These are phyloP conservation scores for Coendou prehensilis DNA, from an alignment of 2,797 vertebrate genomes.

Conservation along the genomic window DNA sequence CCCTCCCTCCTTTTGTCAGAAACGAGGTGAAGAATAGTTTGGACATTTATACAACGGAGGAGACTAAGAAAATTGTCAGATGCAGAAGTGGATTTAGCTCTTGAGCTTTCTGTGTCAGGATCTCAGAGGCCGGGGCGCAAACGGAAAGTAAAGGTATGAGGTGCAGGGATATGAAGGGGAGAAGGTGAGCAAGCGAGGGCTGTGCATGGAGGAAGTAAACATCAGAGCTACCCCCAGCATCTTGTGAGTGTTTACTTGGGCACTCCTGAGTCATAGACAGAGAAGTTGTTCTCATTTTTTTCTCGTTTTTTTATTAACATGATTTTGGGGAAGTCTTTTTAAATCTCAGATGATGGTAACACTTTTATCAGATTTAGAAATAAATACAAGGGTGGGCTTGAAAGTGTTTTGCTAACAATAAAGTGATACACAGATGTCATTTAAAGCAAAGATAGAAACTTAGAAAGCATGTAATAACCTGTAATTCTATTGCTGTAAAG, in stretches of 20 bases:
- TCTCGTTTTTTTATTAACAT: conserved; percentile 18
- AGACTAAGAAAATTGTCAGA: conserved; percentile 32
- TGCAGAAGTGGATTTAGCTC: background rate
- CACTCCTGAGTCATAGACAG: background rate
- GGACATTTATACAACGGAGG: conserved; percentile 22
- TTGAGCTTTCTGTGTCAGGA: background rate
- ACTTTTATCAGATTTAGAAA: background rate
- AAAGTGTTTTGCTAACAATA: conserved; percentile 1
- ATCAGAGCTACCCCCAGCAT: background rate
- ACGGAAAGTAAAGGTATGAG: background rate
- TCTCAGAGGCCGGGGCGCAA: background rate
- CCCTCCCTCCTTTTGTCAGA: background rate
- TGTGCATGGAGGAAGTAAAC: rapidly evolving
- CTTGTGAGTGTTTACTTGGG: rapidly evolving
- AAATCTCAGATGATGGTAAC: conserved; percentile 7
- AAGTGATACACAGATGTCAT: background rate
- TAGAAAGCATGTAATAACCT: background rate
- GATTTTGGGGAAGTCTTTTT: background rate
- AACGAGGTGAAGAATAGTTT: conserved; percentile 7
- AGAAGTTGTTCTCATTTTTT: background rate
- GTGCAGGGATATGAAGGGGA: rapidly evolving
- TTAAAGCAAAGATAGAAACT: conserved; percentile 11
- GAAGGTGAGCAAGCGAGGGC: rapidly evolving
- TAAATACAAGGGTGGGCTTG: conserved; percentile 8
- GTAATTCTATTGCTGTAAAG: background rate